These are phyloP conservation scores for Limnodromus scolopaceus DNA, from an alignment of 2,797 vertebrate genomes.

Conservation along the genomic window DNA sequence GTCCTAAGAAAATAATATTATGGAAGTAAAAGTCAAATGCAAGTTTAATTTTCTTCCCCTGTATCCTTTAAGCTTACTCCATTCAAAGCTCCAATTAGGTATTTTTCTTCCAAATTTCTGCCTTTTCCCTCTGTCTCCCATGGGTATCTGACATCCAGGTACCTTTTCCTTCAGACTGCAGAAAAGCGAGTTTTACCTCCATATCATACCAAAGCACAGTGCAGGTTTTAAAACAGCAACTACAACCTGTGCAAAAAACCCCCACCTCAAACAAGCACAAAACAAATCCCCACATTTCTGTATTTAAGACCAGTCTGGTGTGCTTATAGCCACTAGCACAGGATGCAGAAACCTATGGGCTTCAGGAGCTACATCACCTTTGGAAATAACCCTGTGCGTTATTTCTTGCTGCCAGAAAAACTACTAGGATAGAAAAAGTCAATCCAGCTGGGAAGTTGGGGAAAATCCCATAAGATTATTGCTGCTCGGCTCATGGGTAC, in stretches of 20 bases:
- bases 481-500: neutral
- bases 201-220: neutral
- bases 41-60: neutral
- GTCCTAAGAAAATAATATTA: neutral
- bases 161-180: neutral
- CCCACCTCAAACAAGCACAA: neutral
- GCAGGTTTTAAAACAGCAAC: neutral
- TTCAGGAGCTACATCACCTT: neutral
- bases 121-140: neutral
- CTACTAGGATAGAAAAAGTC: neutral
- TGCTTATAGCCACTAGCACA: neutral
- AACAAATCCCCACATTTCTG: neutral
- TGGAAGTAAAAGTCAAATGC: neutral
- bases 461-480: neutral
- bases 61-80: neutral
- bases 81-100: neutral
- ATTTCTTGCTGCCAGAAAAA: neutral
- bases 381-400: neutral
- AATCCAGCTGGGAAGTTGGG: neutral
- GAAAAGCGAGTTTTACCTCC: neutral
- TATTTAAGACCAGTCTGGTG: neutral
- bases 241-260: neutral
- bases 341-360: neutral
- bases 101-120: neutral
- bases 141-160: neutral